Evolutionary conservation across 2,113 vertebrate species (phyloP).

Genomic region (Colius striatus): DNA sequence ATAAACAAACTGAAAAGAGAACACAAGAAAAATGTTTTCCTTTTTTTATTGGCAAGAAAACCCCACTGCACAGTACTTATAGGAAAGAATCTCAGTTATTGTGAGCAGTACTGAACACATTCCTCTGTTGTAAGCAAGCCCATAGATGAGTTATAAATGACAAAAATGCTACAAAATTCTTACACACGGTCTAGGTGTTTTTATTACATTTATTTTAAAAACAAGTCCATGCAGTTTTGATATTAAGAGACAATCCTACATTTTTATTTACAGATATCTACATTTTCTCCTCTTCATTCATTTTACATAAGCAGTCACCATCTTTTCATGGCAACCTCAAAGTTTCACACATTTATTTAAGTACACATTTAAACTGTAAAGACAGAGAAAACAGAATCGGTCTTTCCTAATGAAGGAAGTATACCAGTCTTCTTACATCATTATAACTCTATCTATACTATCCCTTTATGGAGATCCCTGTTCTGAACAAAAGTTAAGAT

Average conservation of each 20-base stretch:
- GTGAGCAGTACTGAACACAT: neutral
- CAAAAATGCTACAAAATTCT: neutral
- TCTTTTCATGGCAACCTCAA: neutral
- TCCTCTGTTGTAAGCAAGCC: neutral
- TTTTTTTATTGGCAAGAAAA: neutral
- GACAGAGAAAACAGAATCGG: neutral
- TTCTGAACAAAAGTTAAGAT: neutral
- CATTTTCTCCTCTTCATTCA: neutral
- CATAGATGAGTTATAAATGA: neutral
- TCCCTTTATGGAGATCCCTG: neutral
- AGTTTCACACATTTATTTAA: neutral
- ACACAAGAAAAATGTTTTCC: neutral
- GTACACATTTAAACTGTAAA: neutral
- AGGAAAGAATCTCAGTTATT: neutral
- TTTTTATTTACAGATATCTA: neutral
- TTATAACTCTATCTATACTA: neutral
- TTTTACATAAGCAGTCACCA: neutral
- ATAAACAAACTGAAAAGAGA: neutral
- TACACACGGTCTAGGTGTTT: neutral
- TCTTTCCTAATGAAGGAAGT: neutral
- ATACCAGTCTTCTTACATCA: neutral
- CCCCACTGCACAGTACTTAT: neutral
- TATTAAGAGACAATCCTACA: neutral
- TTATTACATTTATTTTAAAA: neutral
- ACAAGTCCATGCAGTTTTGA: neutral